Percentiles rank a stretch among this genome's conserved stretches.
Conservation (phyloP, 2,888 invertebrate species). For the Polymixis flavicincta region DNA sequence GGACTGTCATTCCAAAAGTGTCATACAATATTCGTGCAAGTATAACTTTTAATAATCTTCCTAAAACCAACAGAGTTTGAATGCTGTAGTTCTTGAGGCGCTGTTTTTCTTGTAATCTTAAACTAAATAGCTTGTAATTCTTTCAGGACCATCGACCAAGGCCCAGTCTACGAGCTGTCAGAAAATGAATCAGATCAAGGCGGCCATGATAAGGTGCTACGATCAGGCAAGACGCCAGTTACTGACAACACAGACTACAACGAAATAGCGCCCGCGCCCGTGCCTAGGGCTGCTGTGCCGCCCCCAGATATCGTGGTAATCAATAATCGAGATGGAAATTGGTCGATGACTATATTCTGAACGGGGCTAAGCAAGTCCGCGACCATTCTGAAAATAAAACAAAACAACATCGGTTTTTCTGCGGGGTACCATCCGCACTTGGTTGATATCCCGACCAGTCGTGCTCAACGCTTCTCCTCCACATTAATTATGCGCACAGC, state of each 20-base stretch:
- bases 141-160: conserved; percentile 73
- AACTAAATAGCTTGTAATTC: neutral
- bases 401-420: neutral
- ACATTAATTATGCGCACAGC: too few species aligned
- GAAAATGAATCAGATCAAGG: conserved; percentile 67
- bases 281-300: conserved; percentile 52
- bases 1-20: neutral
- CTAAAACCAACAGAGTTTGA: neutral
- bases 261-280: conserved; percentile 44
- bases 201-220: conserved; percentile 69
- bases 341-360: neutral
- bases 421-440: too few species aligned
- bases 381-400: neutral
- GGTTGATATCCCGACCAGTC: too few species aligned
- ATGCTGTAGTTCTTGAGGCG: neutral
- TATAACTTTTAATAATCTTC: neutral
- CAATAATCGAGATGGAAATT: conserved; percentile 19
- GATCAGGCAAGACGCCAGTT: conserved; percentile 67
- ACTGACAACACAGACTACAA: conserved; percentile 68
- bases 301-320: conserved; percentile 83
- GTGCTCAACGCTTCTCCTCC: too few species aligned
- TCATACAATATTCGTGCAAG: neutral
- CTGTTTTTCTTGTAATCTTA: neutral
- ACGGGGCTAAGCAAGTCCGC: neutral
- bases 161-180: conserved; percentile 82